A percentile compares a stretch with the other conserved stretches of the same genome.
These are phyloP conservation scores for Melanostoma scalare DNA, from an alignment of 2,888 invertebrate genomes.

Conservation along the genomic window DNA sequence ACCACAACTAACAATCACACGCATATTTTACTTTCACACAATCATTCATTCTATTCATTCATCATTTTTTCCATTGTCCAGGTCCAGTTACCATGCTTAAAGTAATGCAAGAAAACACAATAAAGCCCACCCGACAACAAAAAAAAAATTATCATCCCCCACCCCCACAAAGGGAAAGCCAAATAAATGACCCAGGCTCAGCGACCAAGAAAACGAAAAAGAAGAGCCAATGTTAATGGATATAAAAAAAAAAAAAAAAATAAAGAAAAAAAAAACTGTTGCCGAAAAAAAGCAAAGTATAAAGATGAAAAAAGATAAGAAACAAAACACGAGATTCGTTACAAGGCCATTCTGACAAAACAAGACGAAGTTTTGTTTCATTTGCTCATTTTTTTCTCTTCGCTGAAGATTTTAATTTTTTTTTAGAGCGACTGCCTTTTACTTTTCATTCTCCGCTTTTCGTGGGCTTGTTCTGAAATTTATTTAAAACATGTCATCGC, in stretches of 20 bases:
- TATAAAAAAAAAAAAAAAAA: constrained; percentile 18
- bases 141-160: not conserved
- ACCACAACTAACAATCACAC: constrained; percentile 28
- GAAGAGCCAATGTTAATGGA: constrained; percentile 46
- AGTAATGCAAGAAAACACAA: constrained; percentile 35
- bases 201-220: not conserved
- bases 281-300: no score
- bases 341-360: constrained; percentile 56
- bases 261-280: not conserved
- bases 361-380: constrained; percentile 43
- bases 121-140: not conserved
- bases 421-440: not conserved
- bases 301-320: not conserved
- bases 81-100: constrained; percentile 23
- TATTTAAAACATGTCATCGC: constrained; percentile 66
- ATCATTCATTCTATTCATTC: constrained; percentile 53
- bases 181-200: constrained; percentile 17
- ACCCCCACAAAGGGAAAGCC: constrained; percentile 2
- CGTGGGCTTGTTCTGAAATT: constrained; percentile 33
- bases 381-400: not conserved
- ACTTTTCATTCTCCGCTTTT: constrained; percentile 1
- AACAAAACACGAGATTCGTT: constrained; percentile 53
- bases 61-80: constrained; percentile 27
- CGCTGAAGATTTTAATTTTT: constrained; percentile 10
- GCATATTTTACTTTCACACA: constrained; percentile 21